phyloP scores from a whole-genome alignment of 2,113 vertebrate genomes.

The Ameiurus melas region DNA sequence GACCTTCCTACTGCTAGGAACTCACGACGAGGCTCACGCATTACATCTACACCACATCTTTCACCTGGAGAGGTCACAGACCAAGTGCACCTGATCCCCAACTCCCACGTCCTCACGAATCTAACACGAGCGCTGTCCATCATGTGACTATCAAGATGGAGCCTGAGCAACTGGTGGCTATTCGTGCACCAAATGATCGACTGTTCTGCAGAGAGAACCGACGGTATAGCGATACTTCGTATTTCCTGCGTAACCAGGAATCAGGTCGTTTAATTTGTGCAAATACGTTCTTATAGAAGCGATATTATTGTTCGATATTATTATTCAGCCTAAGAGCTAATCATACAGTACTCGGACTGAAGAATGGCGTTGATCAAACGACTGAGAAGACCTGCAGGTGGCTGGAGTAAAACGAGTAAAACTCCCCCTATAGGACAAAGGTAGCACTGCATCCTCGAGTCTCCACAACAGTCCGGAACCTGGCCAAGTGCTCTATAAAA shows the following conservation, averaged over 20 bases:
- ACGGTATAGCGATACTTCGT: not conserved
- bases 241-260: not conserved
- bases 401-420: not conserved
- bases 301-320: not conserved
- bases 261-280: not conserved
- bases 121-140: not conserved
- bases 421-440: not conserved
- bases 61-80: not conserved
- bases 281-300: not conserved
- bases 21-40: not conserved
- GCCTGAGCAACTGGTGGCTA: not conserved
- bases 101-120: not conserved
- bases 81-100: not conserved
- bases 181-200: not conserved
- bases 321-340: not conserved
- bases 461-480: not conserved
- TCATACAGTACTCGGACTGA: not conserved
- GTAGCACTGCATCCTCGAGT: not conserved
- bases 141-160: not conserved
- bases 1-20: not conserved
- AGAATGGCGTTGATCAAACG: not conserved
- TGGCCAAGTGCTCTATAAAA: not conserved
- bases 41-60: not conserved
- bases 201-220: not conserved
- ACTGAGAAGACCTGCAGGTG: not conserved